Base-by-base conservation (phyloP, 2,888 invertebrate genomes). In the Cephus pygmeus region DNA sequence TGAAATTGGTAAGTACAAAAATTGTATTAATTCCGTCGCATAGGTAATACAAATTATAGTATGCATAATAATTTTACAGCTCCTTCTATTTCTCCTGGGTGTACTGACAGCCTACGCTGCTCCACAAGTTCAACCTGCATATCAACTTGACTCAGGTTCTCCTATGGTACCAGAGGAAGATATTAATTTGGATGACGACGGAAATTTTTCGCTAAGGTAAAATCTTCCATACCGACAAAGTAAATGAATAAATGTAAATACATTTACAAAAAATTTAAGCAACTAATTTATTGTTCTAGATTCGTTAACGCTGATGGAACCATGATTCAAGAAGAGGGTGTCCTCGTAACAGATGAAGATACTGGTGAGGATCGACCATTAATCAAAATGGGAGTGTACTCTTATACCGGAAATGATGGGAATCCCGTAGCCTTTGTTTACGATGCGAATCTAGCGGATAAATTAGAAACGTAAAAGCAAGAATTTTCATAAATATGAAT, bases 261-360 rank as follows among this genome's bases (percentile, higher is more conserved):
- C 1, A 23, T 23, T 56, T 56, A 23, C 2, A 56, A 56, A 56
- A 9, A 56, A 23, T 23, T 56, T 9, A 9, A 23, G 2, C 9
- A 56, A 56, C 23, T 23, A 23, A 56, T 23, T 56, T 23, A 23
- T 33, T 31, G 34, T 79, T 79, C 12, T 23, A 81, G 81, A 73
- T 76, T 81, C 4, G 33, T 75, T 12, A 73, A 36, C 73, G 76
- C 56, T 15, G 78, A 79, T 33, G 81, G 81, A 56, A 78, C 79
- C 33, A 69, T 69, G 33, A 75, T 79, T 31, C 77, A 78, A 71
- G 81, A 81, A 75, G 79, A 81, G 35, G 81, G 81, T 36, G 36
- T 81, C 56, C 31, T 81, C 4, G n/a, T 81, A 69, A 75, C 75
- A n/a, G 56, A 81, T 31, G 73, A 76, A 23, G 73, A 79, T 34